Evolutionary conservation across 2,888 invertebrate species (phyloP).

Genomic region (Sphaerophoria rueppellii): DNA sequence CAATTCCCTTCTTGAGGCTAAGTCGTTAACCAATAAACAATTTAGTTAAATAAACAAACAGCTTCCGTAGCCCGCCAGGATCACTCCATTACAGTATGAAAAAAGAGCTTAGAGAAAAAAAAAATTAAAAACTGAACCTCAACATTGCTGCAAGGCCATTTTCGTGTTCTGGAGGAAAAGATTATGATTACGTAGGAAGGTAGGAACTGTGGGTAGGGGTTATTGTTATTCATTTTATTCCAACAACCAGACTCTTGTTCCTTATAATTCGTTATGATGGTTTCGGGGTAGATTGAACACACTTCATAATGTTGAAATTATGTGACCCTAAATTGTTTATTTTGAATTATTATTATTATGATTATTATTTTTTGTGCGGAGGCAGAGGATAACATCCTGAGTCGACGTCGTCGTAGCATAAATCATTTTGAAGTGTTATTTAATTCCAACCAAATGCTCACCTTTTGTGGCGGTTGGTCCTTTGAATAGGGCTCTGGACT

Average conservation of each 20-base stretch:
- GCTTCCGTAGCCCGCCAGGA: not conserved
- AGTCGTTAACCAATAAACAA: conserved; percentile 1
- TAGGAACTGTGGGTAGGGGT: not conserved
- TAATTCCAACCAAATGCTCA: conserved; percentile 13
- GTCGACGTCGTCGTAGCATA: conserved; percentile 5
- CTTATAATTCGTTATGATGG: not conserved
- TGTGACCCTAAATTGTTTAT: conserved; percentile 37
- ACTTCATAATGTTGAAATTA: conserved; percentile 44
- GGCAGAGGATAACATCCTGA: not conserved
- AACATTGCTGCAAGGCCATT: conserved; percentile 5
- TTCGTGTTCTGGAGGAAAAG: conserved; percentile 32
- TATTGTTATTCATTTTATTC: conserved; percentile 27
- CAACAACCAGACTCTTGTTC: not conserved
- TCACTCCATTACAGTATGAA: conserved; percentile 3
- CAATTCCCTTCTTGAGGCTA: not conserved
- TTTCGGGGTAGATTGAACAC: not conserved
- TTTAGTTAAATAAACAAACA: conserved; percentile 20
- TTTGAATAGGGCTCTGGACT: conserved; percentile 7
- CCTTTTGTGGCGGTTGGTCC: not conserved
- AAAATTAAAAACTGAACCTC: not conserved
- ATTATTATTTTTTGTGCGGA: too few species aligned
- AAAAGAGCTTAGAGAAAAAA: not conserved
- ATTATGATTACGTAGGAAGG: conserved; percentile 34
- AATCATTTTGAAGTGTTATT: conserved; percentile 29
- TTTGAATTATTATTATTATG: conserved; percentile 28